These are phyloP conservation scores for Poeciliopsis presidionis DNA, from an alignment of 2,797 vertebrate species.

Conservation along the genomic window DNA sequence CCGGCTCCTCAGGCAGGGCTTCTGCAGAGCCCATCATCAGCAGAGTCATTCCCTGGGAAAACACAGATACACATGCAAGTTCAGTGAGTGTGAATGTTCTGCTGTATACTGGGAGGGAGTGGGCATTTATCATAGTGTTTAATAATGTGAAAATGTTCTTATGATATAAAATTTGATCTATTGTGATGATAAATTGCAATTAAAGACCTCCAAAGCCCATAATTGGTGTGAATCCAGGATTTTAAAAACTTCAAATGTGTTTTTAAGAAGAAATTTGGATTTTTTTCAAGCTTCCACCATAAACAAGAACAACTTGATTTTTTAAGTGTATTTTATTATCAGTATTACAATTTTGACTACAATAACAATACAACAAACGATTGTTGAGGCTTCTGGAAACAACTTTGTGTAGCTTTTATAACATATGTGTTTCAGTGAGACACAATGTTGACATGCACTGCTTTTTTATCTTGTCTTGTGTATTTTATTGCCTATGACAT, in stretches of 20 bases:
- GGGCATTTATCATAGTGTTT: not conserved
- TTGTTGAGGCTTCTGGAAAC: not conserved
- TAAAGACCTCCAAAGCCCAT: not conserved
- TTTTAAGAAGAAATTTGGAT: not conserved
- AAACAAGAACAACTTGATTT: not conserved
- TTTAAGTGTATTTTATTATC: not conserved
- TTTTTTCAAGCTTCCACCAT: not conserved
- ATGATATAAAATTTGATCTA: not conserved
- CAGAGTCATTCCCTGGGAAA: conserved; percentile 92
- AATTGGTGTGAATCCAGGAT: not conserved
- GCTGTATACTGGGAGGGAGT: not conserved
- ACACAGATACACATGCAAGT: not conserved
- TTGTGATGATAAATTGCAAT: not conserved
- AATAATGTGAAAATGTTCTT: not conserved
- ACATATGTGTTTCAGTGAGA: not conserved
- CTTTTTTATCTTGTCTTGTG: not conserved
- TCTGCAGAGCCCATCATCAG: conserved; percentile 99
- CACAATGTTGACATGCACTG: not conserved
- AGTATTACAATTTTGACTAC: not conserved
- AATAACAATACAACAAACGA: not conserved
- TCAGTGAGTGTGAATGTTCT: not conserved
- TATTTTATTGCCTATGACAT: not conserved
- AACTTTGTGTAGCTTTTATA: not conserved
- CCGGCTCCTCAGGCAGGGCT: conserved; percentile 93
- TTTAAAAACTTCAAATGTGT: not conserved